Conservation (phyloP, 2,113 vertebrate species). For the Meriones unguiculatus region DNA sequence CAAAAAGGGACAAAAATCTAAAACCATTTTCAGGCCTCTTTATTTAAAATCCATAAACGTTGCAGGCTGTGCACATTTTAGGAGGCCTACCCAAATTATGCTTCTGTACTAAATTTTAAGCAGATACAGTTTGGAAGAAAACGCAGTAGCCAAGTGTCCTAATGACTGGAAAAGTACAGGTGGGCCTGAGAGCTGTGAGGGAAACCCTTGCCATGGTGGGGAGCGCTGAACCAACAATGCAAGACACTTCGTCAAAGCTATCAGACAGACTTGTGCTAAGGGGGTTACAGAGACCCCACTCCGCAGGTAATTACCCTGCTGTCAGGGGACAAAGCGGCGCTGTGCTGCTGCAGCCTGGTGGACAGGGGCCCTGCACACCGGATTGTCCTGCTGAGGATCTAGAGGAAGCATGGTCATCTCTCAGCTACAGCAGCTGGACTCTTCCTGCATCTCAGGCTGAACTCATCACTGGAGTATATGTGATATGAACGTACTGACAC, state of each 20-base stretch:
- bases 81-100: background rate
- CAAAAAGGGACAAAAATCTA: slow-evolving; percentile 63
- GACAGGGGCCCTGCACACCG: slow-evolving; percentile 90
- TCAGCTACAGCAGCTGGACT: slow-evolving; percentile 82
- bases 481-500: background rate
- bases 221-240: slow-evolving; percentile 95
- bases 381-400: slow-evolving; percentile 89
- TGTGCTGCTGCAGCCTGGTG: slow-evolving; percentile 88
- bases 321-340: slow-evolving; percentile 89
- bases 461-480: background rate
- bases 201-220: slow-evolving; percentile 86
- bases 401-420: slow-evolving; percentile 87
- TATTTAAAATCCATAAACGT: background rate
- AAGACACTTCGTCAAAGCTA: slow-evolving; percentile 96
- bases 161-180: slow-evolving; percentile 84
- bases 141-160: slow-evolving; percentile 73
- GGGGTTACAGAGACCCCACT: slow-evolving; percentile 92
- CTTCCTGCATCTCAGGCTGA: slow-evolving; percentile 75
- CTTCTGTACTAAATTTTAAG: background rate
- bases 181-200: slow-evolving; percentile 86
- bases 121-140: slow-evolving; percentile 19
- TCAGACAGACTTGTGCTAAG: slow-evolving; percentile 89
- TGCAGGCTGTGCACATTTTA: background rate
- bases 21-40: slow-evolving; percentile 19
- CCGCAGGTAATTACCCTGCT: slow-evolving; percentile 91